A percentile compares a stretch with the other conserved stretches of the same genome.
Conservation (phyloP, 1,140 invertebrate genomes). For the Trialeurodes vaporariorum region DNA sequence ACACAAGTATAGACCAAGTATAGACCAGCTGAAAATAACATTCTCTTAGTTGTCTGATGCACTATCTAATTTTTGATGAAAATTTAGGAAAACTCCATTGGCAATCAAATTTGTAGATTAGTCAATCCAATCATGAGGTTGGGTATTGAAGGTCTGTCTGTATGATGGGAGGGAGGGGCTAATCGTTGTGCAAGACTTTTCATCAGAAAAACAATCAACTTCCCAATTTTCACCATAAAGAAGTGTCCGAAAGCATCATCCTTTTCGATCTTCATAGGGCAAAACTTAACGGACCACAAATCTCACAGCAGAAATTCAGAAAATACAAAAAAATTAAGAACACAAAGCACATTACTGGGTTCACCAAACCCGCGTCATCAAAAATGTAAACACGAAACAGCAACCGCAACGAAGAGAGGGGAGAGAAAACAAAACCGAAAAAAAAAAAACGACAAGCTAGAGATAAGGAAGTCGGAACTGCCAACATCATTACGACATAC, state of each 20-base stretch:
- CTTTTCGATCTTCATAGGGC: background rate
- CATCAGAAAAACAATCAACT: background rate
- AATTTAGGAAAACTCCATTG: background rate
- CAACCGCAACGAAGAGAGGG: background rate
- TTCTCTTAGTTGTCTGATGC: background rate
- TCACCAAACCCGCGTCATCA: no score
- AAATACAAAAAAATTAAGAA: background rate
- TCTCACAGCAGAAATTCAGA: background rate
- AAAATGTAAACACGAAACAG: no score
- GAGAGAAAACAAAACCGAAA: no score
- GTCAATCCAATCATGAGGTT: background rate
- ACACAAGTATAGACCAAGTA: no score
- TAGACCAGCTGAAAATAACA: no score
- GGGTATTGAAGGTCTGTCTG: no score
- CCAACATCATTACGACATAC: background rate
- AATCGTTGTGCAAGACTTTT: background rate
- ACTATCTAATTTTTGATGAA: background rate
- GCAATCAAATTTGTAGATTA: no score
- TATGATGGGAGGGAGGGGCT: no score
- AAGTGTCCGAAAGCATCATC: background rate
- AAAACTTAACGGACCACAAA: background rate
- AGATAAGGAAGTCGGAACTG: no score
- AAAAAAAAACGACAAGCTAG: no score
- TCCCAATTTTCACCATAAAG: background rate
- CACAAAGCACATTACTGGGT: background rate